phyloP scores from a whole-genome alignment of 1,140 invertebrate genomes.

The Brachionus angularis region DNA sequence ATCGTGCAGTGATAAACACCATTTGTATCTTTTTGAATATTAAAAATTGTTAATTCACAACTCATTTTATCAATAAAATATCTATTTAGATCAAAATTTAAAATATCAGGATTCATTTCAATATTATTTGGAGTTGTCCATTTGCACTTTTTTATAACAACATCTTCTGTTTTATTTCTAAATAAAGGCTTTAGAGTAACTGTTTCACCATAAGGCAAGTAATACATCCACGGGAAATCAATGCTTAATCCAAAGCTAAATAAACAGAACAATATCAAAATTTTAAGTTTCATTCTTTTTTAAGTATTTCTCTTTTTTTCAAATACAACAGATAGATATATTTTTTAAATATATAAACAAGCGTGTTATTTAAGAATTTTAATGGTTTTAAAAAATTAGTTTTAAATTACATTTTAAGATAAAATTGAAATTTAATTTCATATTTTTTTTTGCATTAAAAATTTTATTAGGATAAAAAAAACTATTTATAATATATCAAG shows the following conservation, averaged over 20 bases:
- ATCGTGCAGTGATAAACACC: constrained; percentile 29
- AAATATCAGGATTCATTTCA: not conserved
- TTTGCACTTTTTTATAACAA: constrained; percentile 2
- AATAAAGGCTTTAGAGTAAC: constrained; percentile 32
- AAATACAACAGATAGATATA: too few relatives aligned
- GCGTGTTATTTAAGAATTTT: not conserved
- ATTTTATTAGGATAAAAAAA: not conserved
- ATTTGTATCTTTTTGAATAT: constrained; percentile 35
- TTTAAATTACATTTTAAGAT: too few relatives aligned
- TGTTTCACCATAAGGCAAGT: constrained; percentile 7
- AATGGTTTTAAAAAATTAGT: not conserved
- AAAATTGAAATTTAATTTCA: too few relatives aligned
- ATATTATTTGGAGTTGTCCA: constrained; percentile 12
- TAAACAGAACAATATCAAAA: too few relatives aligned
- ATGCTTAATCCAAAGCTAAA: not conserved
- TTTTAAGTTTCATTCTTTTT: not conserved
- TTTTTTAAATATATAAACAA: not conserved
- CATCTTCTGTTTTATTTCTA: not conserved
- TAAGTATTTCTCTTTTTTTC: too few relatives aligned
- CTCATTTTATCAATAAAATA: constrained; percentile 5
- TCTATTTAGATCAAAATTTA: not conserved
- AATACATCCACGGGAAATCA: constrained; percentile 40
- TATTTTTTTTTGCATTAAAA: constrained; percentile 1
- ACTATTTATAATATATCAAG: too few relatives aligned
- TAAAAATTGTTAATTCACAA: constrained; percentile 31